Conservation (phyloP, 2,797 vertebrate genomes). For the Gallirallus australis region DNA sequence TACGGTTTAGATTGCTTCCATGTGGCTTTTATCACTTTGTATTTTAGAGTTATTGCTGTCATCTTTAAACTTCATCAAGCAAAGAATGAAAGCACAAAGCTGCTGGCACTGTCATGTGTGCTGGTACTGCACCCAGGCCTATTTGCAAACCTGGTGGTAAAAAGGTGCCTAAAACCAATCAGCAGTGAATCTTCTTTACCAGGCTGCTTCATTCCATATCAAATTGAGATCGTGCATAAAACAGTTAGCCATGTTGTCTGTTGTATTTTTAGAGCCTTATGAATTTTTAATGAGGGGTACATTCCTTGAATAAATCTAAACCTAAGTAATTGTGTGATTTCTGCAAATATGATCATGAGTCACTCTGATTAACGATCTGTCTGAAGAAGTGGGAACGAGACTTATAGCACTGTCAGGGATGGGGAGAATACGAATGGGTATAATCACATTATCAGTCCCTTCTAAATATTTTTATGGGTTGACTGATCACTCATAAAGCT, state of each 20-base stretch:
- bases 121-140: background rate
- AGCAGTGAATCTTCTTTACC: background rate
- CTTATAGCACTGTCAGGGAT: background rate
- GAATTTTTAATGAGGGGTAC: background rate
- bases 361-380: slow-evolving; percentile 23
- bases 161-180: background rate
- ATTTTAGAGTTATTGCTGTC: background rate
- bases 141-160: background rate
- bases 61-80: background rate
- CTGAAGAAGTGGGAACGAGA: slow-evolving; percentile 11
- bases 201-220: background rate
- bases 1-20: background rate
- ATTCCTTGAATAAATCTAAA: background rate
- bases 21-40: background rate
- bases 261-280: background rate
- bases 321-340: slow-evolving; percentile 9
- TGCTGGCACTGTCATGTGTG: background rate
- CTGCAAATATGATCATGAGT: background rate
- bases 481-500: slow-evolving; percentile 20
- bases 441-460: slow-evolving; percentile 25
- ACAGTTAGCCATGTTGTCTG: background rate
- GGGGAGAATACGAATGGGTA: background rate
- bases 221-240: background rate
- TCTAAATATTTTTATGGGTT: background rate
- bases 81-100: background rate